These are phyloP conservation scores for Chauna torquata DNA, from an alignment of 2,113 vertebrate genomes.

Conservation along the genomic window DNA sequence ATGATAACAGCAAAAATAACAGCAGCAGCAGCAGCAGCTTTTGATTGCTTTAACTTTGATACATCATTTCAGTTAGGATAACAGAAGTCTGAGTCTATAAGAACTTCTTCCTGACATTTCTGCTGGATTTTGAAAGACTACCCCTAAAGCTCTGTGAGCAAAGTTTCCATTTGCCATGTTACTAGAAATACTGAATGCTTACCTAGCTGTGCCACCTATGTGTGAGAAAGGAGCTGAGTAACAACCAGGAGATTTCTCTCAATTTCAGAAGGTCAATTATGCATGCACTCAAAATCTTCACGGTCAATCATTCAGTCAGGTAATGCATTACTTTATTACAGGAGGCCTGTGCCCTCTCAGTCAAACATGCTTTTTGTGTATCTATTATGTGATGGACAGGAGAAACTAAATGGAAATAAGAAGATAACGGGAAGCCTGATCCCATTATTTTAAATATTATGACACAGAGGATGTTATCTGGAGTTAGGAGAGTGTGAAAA, in stretches of 20 bases:
- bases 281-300: not conserved
- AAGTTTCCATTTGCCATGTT: not conserved
- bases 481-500: slow-evolving; percentile 9
- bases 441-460: slow-evolving; percentile 12
- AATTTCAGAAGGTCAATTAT: slow-evolving; percentile 8
- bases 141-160: not conserved
- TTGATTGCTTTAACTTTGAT: not conserved
- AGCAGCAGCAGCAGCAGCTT: not conserved
- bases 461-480: not conserved
- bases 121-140: not conserved
- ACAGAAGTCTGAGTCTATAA: not conserved
- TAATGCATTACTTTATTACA: not conserved
- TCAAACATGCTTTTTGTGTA: not conserved
- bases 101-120: not conserved
- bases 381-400: slow-evolving; percentile 10
- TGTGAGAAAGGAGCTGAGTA: not conserved
- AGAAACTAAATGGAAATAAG: slow-evolving; percentile 28
- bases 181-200: not conserved
- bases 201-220: not conserved
- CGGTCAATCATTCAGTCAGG: not conserved
- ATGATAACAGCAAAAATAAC: not conserved
- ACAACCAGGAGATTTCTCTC: not conserved
- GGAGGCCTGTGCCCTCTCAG: not conserved
- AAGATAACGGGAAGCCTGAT: not conserved
- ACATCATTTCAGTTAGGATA: not conserved